phyloP scores from a whole-genome alignment of 2,113 vertebrate species.

The Anas platyrhynchos region DNA sequence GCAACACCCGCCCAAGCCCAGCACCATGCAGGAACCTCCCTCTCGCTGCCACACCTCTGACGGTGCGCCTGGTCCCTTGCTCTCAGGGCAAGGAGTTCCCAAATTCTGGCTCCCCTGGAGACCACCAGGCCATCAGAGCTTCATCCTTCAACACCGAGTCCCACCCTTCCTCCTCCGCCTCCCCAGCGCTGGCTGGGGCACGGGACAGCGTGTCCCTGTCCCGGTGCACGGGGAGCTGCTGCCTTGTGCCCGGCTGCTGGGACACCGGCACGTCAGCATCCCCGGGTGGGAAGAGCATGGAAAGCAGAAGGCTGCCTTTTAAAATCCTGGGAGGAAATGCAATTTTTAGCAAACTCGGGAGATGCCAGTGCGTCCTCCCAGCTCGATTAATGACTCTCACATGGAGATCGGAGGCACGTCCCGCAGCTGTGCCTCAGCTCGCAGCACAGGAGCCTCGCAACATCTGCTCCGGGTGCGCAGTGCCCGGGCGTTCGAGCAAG shows the following conservation, averaged over 20 bases:
- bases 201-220: too few relatives aligned
- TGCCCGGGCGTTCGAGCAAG: too few relatives aligned
- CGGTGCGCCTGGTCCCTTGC: background rate
- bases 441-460: background rate
- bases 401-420: background rate
- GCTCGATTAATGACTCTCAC: background rate
- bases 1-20: background rate
- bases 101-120: background rate
- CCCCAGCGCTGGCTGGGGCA: too few relatives aligned
- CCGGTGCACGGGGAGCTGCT: background rate
- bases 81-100: background rate
- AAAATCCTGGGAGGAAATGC: background rate
- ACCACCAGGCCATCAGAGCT: background rate
- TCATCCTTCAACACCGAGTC: background rate
- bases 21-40: background rate
- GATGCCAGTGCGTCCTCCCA: background rate
- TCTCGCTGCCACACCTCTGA: background rate
- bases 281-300: background rate
- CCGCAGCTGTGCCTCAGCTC: background rate
- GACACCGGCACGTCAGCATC: background rate
- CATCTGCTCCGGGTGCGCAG: background rate
- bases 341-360: too few relatives aligned
- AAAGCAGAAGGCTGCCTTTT: background rate
- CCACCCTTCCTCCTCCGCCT: background rate
- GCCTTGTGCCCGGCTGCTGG: too few relatives aligned